A percentile compares a stretch with the other conserved stretches of the same genome.
Evolutionary conservation across 2,113 vertebrate genomes (phyloP).

Genomic region (Malurus cyaneus): DNA sequence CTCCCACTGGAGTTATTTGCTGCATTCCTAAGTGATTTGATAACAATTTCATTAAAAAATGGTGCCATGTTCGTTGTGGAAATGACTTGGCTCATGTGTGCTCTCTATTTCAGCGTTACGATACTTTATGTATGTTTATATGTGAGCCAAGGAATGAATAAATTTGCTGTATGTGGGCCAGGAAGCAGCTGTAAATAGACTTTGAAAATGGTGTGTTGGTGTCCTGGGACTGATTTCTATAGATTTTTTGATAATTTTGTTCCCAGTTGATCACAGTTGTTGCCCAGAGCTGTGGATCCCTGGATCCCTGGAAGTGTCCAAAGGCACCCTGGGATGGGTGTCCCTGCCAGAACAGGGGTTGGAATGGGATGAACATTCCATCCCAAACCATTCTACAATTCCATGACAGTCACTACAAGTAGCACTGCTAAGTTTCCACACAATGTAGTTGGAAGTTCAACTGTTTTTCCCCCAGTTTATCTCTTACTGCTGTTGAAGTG

Average conservation of each 20-base stretch:
- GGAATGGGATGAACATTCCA: neutral
- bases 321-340: neutral
- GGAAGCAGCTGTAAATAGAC: neutral
- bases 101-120: neutral
- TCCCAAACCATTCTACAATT: neutral
- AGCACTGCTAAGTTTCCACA: neutral
- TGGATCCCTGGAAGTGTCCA: neutral
- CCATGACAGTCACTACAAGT: fast-evolving
- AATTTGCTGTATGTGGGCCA: neutral
- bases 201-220: neutral
- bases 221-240: neutral
- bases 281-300: neutral
- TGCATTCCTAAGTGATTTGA: neutral
- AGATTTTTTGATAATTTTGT: neutral
- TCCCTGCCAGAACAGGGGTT: neutral
- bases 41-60: neutral
- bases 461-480: neutral
- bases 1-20: neutral
- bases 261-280: neutral
- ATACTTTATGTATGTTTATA: neutral
- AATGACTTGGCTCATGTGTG: neutral
- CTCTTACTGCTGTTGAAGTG: neutral
- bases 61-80: neutral
- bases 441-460: neutral
- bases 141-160: neutral